phyloP scores from a whole-genome alignment of 2,888 invertebrate genomes.

The Dicycla oo region DNA sequence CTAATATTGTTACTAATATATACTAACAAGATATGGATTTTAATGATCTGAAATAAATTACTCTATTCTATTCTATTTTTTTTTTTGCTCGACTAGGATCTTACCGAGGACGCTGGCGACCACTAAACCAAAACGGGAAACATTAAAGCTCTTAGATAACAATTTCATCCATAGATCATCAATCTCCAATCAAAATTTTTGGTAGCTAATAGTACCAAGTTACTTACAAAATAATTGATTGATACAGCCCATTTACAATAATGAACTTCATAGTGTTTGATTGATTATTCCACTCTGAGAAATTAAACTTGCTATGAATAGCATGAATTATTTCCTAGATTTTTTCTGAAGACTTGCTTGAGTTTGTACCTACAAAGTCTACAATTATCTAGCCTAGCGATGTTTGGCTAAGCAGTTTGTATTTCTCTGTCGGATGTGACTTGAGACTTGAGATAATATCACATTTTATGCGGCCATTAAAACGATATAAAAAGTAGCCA shows the following conservation, averaged over 20 bases:
- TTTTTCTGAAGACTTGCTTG: background rate
- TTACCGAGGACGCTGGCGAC: background rate
- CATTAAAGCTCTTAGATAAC: background rate
- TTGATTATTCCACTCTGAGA: background rate
- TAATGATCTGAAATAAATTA: no score
- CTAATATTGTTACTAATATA: no score
- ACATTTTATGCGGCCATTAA: slow-evolving; percentile 49
- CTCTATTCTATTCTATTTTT: no score
- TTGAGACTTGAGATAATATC: slow-evolving; percentile 23
- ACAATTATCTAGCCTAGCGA: slow-evolving; percentile 26
- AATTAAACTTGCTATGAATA: background rate
- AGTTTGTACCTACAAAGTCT: slow-evolving; percentile 4
- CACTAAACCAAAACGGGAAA: background rate
- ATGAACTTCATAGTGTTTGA: background rate
- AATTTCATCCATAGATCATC: background rate
- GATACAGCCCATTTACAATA: background rate
- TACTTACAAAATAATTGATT: background rate
- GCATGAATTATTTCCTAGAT: background rate
- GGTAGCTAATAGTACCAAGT: background rate
- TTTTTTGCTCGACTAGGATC: background rate
- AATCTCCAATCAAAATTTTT: background rate
- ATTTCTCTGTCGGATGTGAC: slow-evolving; percentile 30
- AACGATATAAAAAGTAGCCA: slow-evolving; percentile 41
- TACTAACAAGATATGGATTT: no score
- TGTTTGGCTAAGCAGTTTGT: slow-evolving; percentile 36